Base-by-base conservation (phyloP, 2,797 vertebrate species). In the Phrynocephalus forsythii region DNA sequence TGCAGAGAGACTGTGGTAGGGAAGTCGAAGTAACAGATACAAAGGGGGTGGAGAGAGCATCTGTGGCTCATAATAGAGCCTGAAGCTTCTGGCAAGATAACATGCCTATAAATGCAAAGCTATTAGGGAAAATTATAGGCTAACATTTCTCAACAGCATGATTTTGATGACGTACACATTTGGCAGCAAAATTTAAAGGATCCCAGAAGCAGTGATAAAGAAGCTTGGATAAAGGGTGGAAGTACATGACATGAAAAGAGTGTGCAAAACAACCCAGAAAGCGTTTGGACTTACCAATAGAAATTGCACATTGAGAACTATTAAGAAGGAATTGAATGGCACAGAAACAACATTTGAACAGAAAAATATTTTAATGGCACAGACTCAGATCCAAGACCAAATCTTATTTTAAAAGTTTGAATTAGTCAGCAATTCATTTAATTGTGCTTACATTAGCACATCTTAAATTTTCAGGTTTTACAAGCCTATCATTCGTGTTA, bases 81-180 rank as follows among this genome's bases (percentile, higher is more conserved):
- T 90, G n/a, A 82, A 86, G 78, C 85, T 83, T 87, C 79, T 20
- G 87, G 60, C 44, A 88, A 79, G 52, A 90, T 30, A 84, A 80
- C 81, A 86, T 4, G 11, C 88, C 67, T 82, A 91, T 86, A 63
- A 24, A 50, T 26, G 88, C 83, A 84, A 84, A 76, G 76, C 85
- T 75, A 80, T 87, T 90, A 87, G 33, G 52, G 85, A 87, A 90
- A 90, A 82, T 88, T 30, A 82, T 16, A 26, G 20, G 48, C 82
- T 91, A 90, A 90, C 3, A 88, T 80, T 92, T 88, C 83, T 22
- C 79, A 86, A 83, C 75, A 81, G 33, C 60, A 26, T 88, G 87
- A 88, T 83, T 85, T 67, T 71, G 63, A 63, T 69, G 83, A 85
- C 67, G 7, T 72, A 72, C 6, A 79, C 56, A 56, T 83, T 90